Conservation (phyloP, 1,140 invertebrate species). For the Magallana gigas region DNA sequence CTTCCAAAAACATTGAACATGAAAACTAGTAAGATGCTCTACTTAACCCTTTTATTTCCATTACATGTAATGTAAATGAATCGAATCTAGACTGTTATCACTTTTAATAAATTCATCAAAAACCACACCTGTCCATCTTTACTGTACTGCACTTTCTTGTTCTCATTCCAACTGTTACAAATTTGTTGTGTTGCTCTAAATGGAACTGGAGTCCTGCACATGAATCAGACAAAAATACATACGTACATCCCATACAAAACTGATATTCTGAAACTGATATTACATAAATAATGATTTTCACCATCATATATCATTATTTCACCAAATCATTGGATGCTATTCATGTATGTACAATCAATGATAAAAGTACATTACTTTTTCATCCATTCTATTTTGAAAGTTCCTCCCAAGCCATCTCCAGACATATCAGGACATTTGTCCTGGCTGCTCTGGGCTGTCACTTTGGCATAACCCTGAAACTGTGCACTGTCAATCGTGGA, state of each 20-base stretch:
- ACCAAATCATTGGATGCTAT: no score
- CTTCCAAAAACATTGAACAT: no score
- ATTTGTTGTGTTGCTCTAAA: constrained; percentile 80
- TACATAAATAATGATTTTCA: no score
- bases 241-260: neutral
- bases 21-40: no score
- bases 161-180: constrained; percentile 81
- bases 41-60: no score
- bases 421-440: constrained; percentile 78
- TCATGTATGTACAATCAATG: neutral
- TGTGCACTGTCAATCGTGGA: constrained; percentile 81
- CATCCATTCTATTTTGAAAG: constrained; percentile 80
- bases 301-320: no score
- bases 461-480: constrained; percentile 82
- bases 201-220: constrained; percentile 79
- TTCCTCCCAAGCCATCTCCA: constrained; percentile 73
- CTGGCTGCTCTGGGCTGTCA: constrained; percentile 75
- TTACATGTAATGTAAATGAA: no score
- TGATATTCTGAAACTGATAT: no score
- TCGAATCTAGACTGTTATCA: no score
- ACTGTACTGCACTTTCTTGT: constrained; percentile 80
- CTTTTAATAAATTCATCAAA: no score
- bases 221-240: constrained; percentile 7
- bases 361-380: constrained; percentile 74
- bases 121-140: constrained; percentile 81